A percentile compares a stretch with the other conserved stretches of the same genome.
phyloP scores from a whole-genome alignment of 2,888 invertebrate species.

The Stegana nigrithorax region DNA sequence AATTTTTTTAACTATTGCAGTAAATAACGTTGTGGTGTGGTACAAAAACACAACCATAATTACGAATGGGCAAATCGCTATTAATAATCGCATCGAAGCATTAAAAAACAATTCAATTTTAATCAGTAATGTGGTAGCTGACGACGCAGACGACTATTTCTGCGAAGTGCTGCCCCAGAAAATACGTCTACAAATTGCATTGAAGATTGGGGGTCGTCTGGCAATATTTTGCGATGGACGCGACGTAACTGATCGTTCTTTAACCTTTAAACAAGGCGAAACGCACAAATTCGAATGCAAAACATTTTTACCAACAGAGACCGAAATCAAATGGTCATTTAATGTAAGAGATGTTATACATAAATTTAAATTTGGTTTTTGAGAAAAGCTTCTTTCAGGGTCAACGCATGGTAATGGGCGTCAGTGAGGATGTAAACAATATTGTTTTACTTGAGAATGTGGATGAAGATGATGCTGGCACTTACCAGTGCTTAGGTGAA shows the following conservation, averaged over 20 bases:
- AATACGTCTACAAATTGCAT: slow-evolving; percentile 46
- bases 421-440: slow-evolving; percentile 42
- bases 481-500: slow-evolving; percentile 65
- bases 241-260: slow-evolving; percentile 60
- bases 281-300: slow-evolving; percentile 59
- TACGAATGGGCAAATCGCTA: slow-evolving; percentile 46
- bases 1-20: slow-evolving; percentile 32
- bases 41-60: slow-evolving; percentile 51
- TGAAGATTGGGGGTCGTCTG: slow-evolving; percentile 52
- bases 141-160: slow-evolving; percentile 58
- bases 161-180: slow-evolving; percentile 58
- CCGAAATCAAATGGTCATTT: slow-evolving; percentile 62
- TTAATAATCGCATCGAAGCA: slow-evolving; percentile 46
- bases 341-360: slow-evolving; percentile 53
- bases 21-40: slow-evolving; percentile 61
- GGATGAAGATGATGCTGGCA: slow-evolving; percentile 57
- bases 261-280: slow-evolving; percentile 64
- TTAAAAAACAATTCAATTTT: slow-evolving; percentile 58
- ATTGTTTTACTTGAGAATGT: slow-evolving; percentile 52
- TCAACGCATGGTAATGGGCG: slow-evolving; percentile 43
- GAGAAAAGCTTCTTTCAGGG: slow-evolving; percentile 44
- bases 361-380: neutral
- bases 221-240: slow-evolving; percentile 60
- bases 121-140: slow-evolving; percentile 44
- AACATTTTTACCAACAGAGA: slow-evolving; percentile 41